Percentiles rank a stretch among this genome's conserved stretches.
phyloP scores from a whole-genome alignment of 2,797 vertebrate species.

The Monodelphis domestica region DNA sequence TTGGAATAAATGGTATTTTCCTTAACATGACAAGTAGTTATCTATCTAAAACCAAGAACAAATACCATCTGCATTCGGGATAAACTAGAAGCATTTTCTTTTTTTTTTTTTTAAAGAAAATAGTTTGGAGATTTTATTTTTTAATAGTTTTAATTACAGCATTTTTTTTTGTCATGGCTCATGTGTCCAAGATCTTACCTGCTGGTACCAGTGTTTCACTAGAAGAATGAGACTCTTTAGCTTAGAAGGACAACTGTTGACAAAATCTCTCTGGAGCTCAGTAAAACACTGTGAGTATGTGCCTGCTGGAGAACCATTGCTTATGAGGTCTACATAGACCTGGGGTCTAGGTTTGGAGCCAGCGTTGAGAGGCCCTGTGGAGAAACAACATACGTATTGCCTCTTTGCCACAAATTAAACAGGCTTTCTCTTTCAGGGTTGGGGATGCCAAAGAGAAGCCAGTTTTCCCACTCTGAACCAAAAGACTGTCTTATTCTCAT shows the following conservation, averaged over 20 bases:
- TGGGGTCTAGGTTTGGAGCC: neutral
- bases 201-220: conserved; percentile 82
- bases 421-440: neutral
- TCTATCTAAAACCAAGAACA: neutral
- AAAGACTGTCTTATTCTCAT: neutral
- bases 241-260: conserved; percentile 74
- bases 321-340: conserved; percentile 59
- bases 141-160: neutral
- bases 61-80: neutral
- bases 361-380: conserved; percentile 50
- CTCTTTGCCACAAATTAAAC: neutral
- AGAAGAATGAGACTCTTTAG: conserved; percentile 83
- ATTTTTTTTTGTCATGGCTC: neutral
- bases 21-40: neutral
- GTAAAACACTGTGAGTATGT: conserved; percentile 82
- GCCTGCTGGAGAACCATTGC: neutral
- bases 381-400: neutral
- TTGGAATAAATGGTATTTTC: neutral
- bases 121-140: neutral
- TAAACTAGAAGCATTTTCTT: neutral
- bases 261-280: conserved; percentile 82
- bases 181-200: conserved; percentile 63
- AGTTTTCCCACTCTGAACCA: neutral
- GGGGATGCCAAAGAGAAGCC: neutral
- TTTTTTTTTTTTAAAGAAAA: too few relatives aligned